Base-by-base conservation (phyloP, 2,888 invertebrate genomes). In the Eudasyphora cyanicolor region DNA sequence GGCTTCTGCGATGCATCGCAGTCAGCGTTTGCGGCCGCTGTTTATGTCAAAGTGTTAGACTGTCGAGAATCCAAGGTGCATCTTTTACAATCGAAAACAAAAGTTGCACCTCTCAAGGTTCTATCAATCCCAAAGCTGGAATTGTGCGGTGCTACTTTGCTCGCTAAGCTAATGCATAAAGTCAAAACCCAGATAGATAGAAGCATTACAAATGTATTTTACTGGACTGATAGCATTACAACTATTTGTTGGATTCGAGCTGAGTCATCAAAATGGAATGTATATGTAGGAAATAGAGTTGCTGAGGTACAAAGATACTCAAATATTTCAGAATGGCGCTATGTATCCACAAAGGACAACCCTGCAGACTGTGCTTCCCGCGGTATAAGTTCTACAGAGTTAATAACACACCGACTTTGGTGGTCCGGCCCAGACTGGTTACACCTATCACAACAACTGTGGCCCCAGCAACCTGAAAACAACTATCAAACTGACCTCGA, bases 1-100 rank as follows among this genome's bases (percentile, higher is more conserved):
- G 77, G 80, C 12, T 81, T 81, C 45, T 70, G 57, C 5, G 76
- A 79, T 27, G 64, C 79, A 0, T 82, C 82, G 0, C 35, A 57
- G 10, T 8, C 57, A 4, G 79, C 83, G 0, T 83, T 35, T 62
- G 79, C 83, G 0, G 79, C 79, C 14, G 83, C 62, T 1, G 79
- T 77, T 12, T 83, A 83, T 24, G 19, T 32, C 7, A 73, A 67
- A 38, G 54, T 73, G 1, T 8, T 45, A 35, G 32, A 60, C 60
- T 7, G 8, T 27, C 29, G 4, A n/a, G n/a, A n/a, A n/a, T n/a
- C n/a, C n/a, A n/a, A n/a, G n/a, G n/a, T n/a, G n/a, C n/a, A n/a
- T n/a, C n/a, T n/a, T n/a, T n/a, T n/a, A n/a, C n/a, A n/a, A n/a
- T n/a, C n/a, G n/a, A 60, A 60, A 60, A 21, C 42, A 35, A 74